These are phyloP conservation scores for Aurelia aurita complex sp. Pacific DNA, from an alignment of 30 jellyfish, hydroid and myxozoan genomes.

Conservation along the genomic window DNA sequence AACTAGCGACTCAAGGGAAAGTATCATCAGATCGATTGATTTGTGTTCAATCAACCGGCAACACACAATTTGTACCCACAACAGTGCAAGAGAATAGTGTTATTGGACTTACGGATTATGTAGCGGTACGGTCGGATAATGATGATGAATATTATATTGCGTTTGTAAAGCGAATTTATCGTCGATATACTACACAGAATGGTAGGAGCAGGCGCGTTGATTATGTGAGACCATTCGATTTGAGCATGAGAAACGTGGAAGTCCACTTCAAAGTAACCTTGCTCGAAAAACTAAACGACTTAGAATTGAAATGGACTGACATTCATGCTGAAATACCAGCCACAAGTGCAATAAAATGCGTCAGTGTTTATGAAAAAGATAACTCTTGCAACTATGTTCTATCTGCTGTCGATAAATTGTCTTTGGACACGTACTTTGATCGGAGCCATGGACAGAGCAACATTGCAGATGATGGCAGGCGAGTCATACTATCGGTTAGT, in stretches of 20 bases:
- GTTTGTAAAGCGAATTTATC: neutral
- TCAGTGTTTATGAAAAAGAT: constrained; percentile 26
- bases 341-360: constrained; percentile 23
- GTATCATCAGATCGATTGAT: constrained; percentile 11
- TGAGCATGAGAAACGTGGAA: constrained; percentile 20
- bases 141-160: constrained; percentile 29
- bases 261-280: constrained; percentile 36
- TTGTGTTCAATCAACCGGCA: constrained; percentile 18
- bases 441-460: constrained; percentile 26
- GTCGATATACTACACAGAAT: neutral
- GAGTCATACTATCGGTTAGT: constrained; percentile 25
- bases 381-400: constrained; percentile 21
- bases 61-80: constrained; percentile 1
- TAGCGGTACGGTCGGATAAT: constrained; percentile 6
- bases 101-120: constrained; percentile 12
- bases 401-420: constrained; percentile 40
- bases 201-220: constrained; percentile 28
- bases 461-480: constrained; percentile 44
- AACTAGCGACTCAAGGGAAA: constrained; percentile 9
- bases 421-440: constrained; percentile 30
- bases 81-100: neutral
- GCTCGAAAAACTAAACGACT: constrained; percentile 17
- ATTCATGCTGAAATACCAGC: constrained; percentile 24
- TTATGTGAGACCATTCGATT: constrained; percentile 23
- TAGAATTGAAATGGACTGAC: constrained; percentile 21